A percentile compares a stretch with the other conserved stretches of the same genome.
phyloP scores from a whole-genome alignment of 2,797 vertebrate genomes.

The Amphiprion clarkii region DNA sequence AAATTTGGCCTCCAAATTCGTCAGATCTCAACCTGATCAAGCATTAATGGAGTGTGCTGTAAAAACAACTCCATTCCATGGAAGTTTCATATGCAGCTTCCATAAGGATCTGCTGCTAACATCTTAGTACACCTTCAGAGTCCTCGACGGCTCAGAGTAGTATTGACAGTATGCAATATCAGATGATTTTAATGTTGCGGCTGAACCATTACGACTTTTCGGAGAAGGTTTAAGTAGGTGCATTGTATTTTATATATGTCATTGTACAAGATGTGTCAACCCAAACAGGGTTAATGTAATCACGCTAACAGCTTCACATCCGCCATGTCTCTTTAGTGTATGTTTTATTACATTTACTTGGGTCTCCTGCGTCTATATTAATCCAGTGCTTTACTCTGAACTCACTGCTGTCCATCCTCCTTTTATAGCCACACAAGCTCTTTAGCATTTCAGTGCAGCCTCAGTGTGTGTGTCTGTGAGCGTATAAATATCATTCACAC shows the following conservation, averaged over 20 bases:
- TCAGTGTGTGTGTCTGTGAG: slow-evolving; percentile 7
- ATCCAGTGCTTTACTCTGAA: slow-evolving; percentile 49
- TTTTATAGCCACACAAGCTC: slow-evolving; percentile 26
- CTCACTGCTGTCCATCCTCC: slow-evolving; percentile 35
- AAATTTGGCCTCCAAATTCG: no score
- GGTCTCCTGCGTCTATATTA: slow-evolving; percentile 56
- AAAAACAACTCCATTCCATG: no score
- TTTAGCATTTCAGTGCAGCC: slow-evolving; percentile 24
- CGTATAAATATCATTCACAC: slow-evolving; percentile 2
- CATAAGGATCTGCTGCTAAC: no score
- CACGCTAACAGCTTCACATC: neutral
- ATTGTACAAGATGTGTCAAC: slow-evolving; percentile 1
- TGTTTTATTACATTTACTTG: slow-evolving; percentile 51
- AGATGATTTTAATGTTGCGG: no score
- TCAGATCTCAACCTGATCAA: no score
- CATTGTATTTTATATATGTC: neutral
- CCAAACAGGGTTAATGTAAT: neutral
- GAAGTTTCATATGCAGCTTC: no score
- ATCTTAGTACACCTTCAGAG: no score
- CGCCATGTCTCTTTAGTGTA: neutral
- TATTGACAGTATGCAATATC: no score
- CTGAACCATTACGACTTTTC: no score
- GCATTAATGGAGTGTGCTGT: no score
- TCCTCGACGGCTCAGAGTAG: no score
- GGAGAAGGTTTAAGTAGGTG: no score